These are phyloP conservation scores for Archips xylosteana DNA, from an alignment of 2,888 invertebrate species.

Conservation along the genomic window DNA sequence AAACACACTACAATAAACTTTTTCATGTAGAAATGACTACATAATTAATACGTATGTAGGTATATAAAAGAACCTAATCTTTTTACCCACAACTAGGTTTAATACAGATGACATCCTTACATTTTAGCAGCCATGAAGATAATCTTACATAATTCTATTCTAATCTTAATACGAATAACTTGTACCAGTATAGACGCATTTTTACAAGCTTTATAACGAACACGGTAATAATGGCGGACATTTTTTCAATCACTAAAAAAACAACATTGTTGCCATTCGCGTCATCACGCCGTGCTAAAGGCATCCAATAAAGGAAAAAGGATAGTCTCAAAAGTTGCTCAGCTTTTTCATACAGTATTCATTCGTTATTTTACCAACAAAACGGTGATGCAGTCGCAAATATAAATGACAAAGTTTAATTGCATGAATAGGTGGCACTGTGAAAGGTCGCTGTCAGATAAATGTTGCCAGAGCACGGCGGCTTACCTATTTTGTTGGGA, in stretches of 20 bases:
- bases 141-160: background rate
- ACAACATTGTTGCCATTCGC: conserved; percentile 26
- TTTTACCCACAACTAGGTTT: background rate
- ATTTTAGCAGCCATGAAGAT: background rate
- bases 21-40: too few species aligned
- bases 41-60: too few species aligned
- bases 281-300: background rate
- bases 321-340: background rate
- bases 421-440: conserved; percentile 26
- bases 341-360: conserved; percentile 13
- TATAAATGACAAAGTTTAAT: conserved; percentile 31
- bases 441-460: conserved; percentile 29
- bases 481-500: conserved; percentile 17
- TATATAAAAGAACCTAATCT: too few species aligned
- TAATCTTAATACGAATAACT: background rate
- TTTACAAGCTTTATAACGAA: background rate
- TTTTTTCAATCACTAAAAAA: background rate
- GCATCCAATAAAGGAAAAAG: background rate
- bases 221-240: background rate
- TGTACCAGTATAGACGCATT: background rate
- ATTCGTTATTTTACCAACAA: conserved; percentile 29
- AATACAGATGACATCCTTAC: background rate
- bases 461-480: conserved; percentile 36
- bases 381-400: conserved; percentile 32
- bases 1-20: too few species aligned